Percentiles rank a stretch among this genome's conserved stretches.
These are phyloP conservation scores for pig (Sus scrofa) DNA, from an alignment of 2,113 vertebrate species.

Conservation along the genomic window T2T-Sscrofa CM000817.6:172021501-172022000, in stretches of 20 bases:
- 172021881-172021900: neutral
- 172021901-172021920: neutral
- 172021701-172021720: neutral
- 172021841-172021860: neutral
- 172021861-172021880: neutral
- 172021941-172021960: neutral
- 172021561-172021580: constrained; percentile 93
- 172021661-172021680: constrained; percentile 85
- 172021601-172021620: constrained; percentile 90
- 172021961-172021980: neutral
- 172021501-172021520: constrained; percentile 94
- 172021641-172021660: constrained; percentile 92
- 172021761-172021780: neutral
- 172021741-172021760: neutral
- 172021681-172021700: neutral
- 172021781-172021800: neutral
- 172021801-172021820: neutral
- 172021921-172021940: neutral
- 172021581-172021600: constrained; percentile 90
- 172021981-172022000: neutral
- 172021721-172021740: neutral
- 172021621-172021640: constrained; percentile 89
- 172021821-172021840: neutral
- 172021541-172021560: constrained; percentile 92
- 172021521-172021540: constrained; percentile 91